Percentiles rank a stretch among this genome's conserved stretches.
phyloP scores from a whole-genome alignment of 2,113 vertebrate genomes.

The Chaetorhynchus papuensis region DNA sequence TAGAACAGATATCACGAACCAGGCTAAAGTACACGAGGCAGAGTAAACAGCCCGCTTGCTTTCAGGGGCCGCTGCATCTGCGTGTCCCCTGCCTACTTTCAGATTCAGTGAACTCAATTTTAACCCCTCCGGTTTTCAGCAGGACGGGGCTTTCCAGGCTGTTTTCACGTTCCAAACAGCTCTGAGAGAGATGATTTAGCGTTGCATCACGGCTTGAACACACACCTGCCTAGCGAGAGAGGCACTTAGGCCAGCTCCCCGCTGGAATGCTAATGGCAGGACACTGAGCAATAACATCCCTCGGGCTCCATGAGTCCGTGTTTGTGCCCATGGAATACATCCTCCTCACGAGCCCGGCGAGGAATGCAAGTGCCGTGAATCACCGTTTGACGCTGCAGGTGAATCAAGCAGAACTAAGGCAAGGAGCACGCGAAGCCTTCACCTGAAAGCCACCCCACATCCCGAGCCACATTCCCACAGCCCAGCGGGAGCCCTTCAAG shows the following conservation, averaged over 20 bases:
- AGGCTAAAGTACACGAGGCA: not conserved
- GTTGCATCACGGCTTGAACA: not conserved
- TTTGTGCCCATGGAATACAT: not conserved
- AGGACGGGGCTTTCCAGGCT: not conserved
- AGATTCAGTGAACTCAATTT: not conserved
- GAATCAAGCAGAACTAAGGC: slow-evolving; percentile 20
- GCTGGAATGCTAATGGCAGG: not conserved
- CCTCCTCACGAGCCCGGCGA: not conserved
- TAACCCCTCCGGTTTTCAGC: not conserved
- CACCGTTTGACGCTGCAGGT: not conserved
- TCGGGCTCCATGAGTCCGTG: not conserved
- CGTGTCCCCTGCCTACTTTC: not conserved
- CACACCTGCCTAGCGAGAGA: not conserved
- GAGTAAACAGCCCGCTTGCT: not conserved
- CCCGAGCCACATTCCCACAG: not conserved
- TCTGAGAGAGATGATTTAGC: not conserved
- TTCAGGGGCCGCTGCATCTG: not conserved
- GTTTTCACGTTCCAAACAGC: not conserved
- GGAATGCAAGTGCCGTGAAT: slow-evolving; percentile 5
- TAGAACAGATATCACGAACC: not conserved
- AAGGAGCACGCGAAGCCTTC: not conserved
- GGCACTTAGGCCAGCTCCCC: not conserved
- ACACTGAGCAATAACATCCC: not conserved
- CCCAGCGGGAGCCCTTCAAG: not conserved
- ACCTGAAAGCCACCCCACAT: not conserved